Evolutionary conservation across 2,797 vertebrate species (phyloP).

Genomic region (Anisognathus igniventris): DNA sequence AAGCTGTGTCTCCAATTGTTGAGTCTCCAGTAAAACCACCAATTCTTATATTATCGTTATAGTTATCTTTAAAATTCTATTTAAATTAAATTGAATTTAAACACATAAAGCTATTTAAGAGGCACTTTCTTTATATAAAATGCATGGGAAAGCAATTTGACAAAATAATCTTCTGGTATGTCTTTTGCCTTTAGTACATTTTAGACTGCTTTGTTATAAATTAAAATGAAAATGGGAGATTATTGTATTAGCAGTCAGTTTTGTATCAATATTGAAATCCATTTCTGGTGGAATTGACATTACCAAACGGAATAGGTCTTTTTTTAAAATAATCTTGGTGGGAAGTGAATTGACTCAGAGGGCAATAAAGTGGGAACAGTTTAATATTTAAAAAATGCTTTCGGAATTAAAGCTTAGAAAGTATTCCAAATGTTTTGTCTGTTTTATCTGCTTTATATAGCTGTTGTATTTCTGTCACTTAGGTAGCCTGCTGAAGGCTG

Average conservation of each 20-base stretch:
- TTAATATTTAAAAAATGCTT: neutral
- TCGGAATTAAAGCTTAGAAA: neutral
- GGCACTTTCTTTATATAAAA: neutral
- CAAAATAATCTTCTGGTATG: neutral
- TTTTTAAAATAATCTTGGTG: neutral
- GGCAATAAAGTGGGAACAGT: neutral
- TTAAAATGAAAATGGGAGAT: neutral
- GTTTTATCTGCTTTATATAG: neutral
- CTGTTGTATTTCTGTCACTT: neutral
- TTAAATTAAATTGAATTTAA: neutral
- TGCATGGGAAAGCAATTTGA: neutral
- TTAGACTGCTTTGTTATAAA: neutral
- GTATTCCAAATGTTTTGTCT: neutral
- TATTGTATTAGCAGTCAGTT: neutral
- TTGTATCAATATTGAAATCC: neutral
- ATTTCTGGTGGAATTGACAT: neutral
- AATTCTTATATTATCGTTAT: neutral
- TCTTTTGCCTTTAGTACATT: neutral
- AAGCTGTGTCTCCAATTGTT: neutral
- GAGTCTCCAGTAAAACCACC: neutral
- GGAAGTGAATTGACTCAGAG: neutral
- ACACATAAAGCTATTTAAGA: neutral
- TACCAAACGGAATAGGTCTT: neutral
- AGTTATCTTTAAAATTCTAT: neutral
- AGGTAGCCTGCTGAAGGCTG: neutral